These are phyloP conservation scores for Rhagium mordax DNA, from an alignment of 2,888 invertebrate species.

Conservation along the genomic window DNA sequence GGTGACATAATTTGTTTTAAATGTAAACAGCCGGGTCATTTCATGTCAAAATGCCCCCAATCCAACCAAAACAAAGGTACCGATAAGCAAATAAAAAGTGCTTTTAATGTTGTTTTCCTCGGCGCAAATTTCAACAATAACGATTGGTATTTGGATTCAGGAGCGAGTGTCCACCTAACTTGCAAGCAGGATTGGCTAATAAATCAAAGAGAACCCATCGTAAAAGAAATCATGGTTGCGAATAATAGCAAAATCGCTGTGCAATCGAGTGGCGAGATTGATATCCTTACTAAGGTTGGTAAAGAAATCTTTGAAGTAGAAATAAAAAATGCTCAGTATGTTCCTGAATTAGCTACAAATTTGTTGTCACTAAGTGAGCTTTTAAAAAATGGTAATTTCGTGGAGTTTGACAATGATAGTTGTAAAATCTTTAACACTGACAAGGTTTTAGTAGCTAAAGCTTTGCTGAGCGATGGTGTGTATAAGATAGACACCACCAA, in stretches of 20 bases:
- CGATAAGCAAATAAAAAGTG: constrained; percentile 16
- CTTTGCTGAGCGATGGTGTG: constrained; percentile 45
- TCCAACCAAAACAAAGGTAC: too few relatives aligned
- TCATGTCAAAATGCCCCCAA: too few relatives aligned
- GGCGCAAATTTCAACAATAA: constrained; percentile 47
- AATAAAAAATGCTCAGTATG: constrained; percentile 47
- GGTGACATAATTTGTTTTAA: too few relatives aligned
- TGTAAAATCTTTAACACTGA: constrained; percentile 44
- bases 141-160: constrained; percentile 60
- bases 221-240: constrained; percentile 45
- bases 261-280: constrained; percentile 44
- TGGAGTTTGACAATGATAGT: constrained; percentile 38
- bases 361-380: constrained; percentile 53
- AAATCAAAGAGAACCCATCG: constrained; percentile 40
- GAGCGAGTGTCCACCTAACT: constrained; percentile 56
- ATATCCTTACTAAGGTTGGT: constrained; percentile 45
- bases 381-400: constrained; percentile 50
- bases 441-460: constrained; percentile 44
- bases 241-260: constrained; percentile 49
- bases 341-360: constrained; percentile 53
- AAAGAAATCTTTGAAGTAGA: constrained; percentile 33
- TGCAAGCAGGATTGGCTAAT: constrained; percentile 46
- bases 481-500: constrained; percentile 40
- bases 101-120: constrained; percentile 54
- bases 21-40: too few relatives aligned